These are phyloP conservation scores for Bradysia coprophila DNA, from an alignment of 1,140 invertebrate species.

Conservation along the genomic window DNA sequence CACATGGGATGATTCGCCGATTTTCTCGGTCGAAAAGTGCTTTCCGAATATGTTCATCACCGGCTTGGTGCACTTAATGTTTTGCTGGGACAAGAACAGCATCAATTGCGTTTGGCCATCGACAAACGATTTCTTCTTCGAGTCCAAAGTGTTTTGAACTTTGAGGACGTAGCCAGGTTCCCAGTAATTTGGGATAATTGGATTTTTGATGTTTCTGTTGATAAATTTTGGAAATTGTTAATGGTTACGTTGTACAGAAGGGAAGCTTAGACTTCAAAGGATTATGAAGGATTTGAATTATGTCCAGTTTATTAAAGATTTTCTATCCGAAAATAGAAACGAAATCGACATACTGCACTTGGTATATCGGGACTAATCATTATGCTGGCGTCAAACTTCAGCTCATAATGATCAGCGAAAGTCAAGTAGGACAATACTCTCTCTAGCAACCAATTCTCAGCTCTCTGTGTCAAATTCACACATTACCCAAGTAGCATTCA, in stretches of 20 bases:
- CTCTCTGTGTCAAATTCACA: too few species aligned
- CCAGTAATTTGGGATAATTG: conserved; percentile 28
- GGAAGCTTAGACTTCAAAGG: background rate
- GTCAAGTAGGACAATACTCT: too few species aligned
- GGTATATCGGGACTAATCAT: too few species aligned
- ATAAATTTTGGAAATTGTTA: background rate
- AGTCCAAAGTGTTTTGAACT: conserved; percentile 62
- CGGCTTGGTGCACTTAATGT: conserved; percentile 42
- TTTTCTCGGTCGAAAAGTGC: conserved; percentile 36
- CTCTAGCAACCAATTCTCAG: too few species aligned
- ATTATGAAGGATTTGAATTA: too few species aligned
- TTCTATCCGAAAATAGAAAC: too few species aligned
- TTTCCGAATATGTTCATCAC: conserved; percentile 41
- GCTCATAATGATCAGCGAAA: too few species aligned
- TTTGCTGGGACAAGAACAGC: conserved; percentile 39
- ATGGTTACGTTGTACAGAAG: background rate
- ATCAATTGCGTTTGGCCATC: conserved; percentile 53
- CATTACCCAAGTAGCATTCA: too few species aligned
- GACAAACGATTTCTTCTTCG: conserved; percentile 39
- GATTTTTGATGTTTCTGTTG: conserved; percentile 32
- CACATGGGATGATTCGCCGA: conserved; percentile 33
- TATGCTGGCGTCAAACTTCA: too few species aligned
- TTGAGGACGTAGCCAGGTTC: conserved; percentile 59
- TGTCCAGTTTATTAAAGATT: too few species aligned
- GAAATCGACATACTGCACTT: too few species aligned